phyloP scores from a whole-genome alignment of 2,888 invertebrate genomes.

The Cyaniris semiargus region DNA sequence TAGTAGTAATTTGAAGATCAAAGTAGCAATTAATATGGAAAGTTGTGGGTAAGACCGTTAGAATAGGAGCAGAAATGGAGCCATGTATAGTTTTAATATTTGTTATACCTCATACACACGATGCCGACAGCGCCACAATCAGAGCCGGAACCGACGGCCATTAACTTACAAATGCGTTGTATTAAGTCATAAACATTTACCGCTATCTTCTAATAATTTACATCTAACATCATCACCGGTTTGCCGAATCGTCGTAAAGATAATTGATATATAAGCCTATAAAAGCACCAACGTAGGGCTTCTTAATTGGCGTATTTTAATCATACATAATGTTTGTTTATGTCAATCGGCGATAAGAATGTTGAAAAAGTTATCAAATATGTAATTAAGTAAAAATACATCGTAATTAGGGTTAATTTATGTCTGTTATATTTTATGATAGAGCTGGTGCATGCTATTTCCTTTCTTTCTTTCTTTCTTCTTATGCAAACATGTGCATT shows the following conservation, averaged over 20 bases:
- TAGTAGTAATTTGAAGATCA: background rate
- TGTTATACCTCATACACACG: conserved; percentile 25
- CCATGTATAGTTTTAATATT: conserved; percentile 5
- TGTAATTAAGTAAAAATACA: background rate
- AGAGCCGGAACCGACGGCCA: conserved; percentile 26
- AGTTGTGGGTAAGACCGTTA: background rate
- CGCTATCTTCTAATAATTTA: conserved; percentile 30
- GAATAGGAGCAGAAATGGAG: conserved; percentile 4
- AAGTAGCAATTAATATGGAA: background rate
- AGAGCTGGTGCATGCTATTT: background rate
- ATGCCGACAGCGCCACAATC: conserved; percentile 27
- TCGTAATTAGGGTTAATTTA: background rate
- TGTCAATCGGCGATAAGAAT: conserved; percentile 3
- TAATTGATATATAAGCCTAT: conserved; percentile 27
- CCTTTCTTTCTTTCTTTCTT: background rate
- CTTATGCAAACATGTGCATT: background rate
- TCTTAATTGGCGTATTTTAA: conserved; percentile 27
- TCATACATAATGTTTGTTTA: conserved; percentile 28
- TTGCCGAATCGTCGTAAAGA: conserved; percentile 28
- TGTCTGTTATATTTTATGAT: background rate
- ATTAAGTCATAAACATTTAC: conserved; percentile 31
- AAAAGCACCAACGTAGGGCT: conserved; percentile 23
- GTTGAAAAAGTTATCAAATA: background rate
- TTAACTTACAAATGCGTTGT: conserved; percentile 29
- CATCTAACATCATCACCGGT: conserved; percentile 28